A percentile compares a stretch with the other conserved stretches of the same genome.
Conservation (phyloP, 2,113 vertebrate species). For the Pipra filicauda region DNA sequence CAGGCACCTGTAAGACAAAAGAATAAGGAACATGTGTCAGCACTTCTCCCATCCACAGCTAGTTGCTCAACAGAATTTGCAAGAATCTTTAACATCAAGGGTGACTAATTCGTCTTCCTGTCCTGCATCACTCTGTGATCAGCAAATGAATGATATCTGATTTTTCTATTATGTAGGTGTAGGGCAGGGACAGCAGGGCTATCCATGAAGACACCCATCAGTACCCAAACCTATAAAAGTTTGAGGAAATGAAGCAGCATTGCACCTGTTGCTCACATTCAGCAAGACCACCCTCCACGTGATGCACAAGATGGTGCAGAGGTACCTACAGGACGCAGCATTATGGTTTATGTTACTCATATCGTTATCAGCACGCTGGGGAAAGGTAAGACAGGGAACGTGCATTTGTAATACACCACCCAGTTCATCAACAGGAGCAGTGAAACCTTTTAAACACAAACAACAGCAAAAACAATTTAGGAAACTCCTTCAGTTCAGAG, state of each 20-base stretch:
- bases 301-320: neutral
- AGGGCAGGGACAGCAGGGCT: neutral
- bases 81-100: neutral
- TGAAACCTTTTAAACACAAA: constrained; percentile 47
- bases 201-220: neutral
- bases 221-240: neutral
- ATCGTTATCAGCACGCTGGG: neutral
- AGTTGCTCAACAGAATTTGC: neutral
- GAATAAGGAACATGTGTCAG: neutral
- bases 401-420: neutral
- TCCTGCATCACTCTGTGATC: neutral
- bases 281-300: neutral
- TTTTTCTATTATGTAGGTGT: neutral
- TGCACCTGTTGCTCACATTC: neutral
- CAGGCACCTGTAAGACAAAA: constrained; percentile 41
- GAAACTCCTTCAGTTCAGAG: constrained; percentile 45
- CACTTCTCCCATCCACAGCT: neutral
- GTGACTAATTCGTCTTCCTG: neutral
- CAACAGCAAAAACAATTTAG: constrained; percentile 54
- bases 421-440: neutral
- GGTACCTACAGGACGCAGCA: fast-evolving
- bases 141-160: neutral
- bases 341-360: neutral
- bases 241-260: neutral
- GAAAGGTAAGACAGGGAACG: neutral